phyloP scores from a whole-genome alignment of 2,888 invertebrate species.

The Spilosoma lubricipeda region DNA sequence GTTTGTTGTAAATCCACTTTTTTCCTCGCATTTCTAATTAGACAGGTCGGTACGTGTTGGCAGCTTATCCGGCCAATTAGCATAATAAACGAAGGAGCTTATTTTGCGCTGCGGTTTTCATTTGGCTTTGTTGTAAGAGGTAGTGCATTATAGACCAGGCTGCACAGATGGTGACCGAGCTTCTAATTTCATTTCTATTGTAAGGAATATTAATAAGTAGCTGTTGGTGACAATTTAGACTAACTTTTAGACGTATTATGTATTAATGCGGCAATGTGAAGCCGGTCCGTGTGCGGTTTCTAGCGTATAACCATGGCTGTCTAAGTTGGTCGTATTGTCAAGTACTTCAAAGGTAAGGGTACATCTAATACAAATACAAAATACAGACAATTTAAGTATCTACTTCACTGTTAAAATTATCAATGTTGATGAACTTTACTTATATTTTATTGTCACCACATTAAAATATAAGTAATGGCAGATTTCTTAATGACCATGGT shows the following conservation, averaged over 20 bases:
- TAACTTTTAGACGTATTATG: background rate
- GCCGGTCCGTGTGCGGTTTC: no score
- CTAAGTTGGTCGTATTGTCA: background rate
- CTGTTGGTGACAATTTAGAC: slow-evolving; percentile 15
- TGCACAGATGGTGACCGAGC: slow-evolving; percentile 46
- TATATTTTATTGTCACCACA: no score
- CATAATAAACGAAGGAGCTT: slow-evolving; percentile 72
- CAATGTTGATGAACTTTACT: slow-evolving; percentile 1
- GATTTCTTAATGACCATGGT: background rate
- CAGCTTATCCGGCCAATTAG: slow-evolving; percentile 74
- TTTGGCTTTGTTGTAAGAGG: slow-evolving; percentile 62
- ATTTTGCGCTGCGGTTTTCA: slow-evolving; percentile 61
- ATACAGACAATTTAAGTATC: slow-evolving; percentile 6
- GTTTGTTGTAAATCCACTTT: slow-evolving; percentile 47
- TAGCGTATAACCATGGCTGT: no score
- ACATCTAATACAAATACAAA: background rate
- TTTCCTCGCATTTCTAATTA: slow-evolving; percentile 64
- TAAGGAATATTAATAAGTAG: slow-evolving; percentile 25
- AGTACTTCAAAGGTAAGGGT: background rate
- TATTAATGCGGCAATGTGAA: background rate
- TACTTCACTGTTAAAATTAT: slow-evolving; percentile 15
- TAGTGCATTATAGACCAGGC: slow-evolving; percentile 59
- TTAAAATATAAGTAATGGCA: no score
- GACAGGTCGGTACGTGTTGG: slow-evolving; percentile 60
- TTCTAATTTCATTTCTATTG: slow-evolving; percentile 30